Conservation (phyloP, 2,797 vertebrate genomes). For the Cryptoblepharus egeriae region DNA sequence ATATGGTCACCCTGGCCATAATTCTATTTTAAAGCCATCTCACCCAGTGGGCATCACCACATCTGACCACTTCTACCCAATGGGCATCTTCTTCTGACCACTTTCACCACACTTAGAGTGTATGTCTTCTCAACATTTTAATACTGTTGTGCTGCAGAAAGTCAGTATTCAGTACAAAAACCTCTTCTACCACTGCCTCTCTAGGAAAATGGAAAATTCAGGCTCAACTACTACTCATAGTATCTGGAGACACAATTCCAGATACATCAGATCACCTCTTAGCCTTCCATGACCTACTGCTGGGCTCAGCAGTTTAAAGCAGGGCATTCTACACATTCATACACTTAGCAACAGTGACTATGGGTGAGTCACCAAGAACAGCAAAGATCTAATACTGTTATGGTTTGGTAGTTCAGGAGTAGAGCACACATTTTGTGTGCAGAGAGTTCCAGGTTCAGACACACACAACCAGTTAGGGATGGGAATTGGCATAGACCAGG, state of each 20-base stretch:
- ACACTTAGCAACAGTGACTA: not conserved
- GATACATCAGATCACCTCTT: not conserved
- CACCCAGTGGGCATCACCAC: no score
- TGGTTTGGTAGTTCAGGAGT: no score
- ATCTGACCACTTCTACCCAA: not conserved
- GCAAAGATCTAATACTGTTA: no score
- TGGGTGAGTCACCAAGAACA: not conserved
- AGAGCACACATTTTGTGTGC: no score
- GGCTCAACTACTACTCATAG: not conserved
- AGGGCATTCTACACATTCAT: not conserved
- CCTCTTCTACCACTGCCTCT: not conserved
- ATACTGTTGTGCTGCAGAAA: no score
- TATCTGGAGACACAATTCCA: not conserved
- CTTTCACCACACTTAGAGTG: not conserved
- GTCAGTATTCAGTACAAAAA: not conserved
- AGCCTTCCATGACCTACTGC: not conserved
- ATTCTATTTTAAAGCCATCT: not conserved
- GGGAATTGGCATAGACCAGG: no score
- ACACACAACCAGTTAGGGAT: no score
- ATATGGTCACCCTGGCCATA: no score
- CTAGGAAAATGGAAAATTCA: not conserved
- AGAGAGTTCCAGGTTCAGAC: no score
- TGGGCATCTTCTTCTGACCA: no score
- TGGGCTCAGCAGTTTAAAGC: not conserved
- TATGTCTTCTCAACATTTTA: not conserved